Evolutionary conservation across 2,888 invertebrate species (phyloP), one percentile per base, ranked within the genome.

Genomic region (Metopia argyrocephala): DNA sequence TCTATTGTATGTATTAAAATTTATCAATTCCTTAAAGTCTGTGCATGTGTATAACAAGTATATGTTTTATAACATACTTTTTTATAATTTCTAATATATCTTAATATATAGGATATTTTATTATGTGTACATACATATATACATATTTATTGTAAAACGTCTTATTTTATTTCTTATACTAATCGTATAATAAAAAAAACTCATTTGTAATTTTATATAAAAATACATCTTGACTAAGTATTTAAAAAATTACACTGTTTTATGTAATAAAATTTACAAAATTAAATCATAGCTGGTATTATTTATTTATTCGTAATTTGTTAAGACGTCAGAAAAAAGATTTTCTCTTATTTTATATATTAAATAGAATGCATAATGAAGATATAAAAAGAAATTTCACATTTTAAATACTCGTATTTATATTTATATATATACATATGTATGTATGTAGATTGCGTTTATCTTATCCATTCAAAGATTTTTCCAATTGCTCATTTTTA

Each of bases 71-170:
- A 28, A 65, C 52, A 21, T n/a, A 12, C 12, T 18, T 21, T 28
- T n/a, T 65, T 61, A 45, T 21, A 20, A 0, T 61, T 45, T 64
- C 70, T 50, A 70, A 78, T 68, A 66, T 73, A 78, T 70, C 59
- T 21, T 66, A 78, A n/a, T 54, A 28, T 78, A 3, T 15, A 38
- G 38, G 15, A 38, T 38, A 38, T 12, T 31, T 12, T 31, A 31
- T 3, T 31, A 9, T 31, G 12, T 31, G 12, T 31, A 31, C 2
- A 2, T 28, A 28, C 9, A 28, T 28, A 28, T 28, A 28, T 28
- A 28, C 9, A 28, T 28, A 28, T 31, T 31, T n/a, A n/a, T n/a
- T n/a, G 6, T 48, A 31, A 9, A 9, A 38, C 38, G 38, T 38
- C 15, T 38, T 31, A 21, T 38, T n/a, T 27, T 38, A n/a, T 48